Evolutionary conservation across 1,140 invertebrate species (phyloP).

Genomic region (Zaprionus capensis): DNA sequence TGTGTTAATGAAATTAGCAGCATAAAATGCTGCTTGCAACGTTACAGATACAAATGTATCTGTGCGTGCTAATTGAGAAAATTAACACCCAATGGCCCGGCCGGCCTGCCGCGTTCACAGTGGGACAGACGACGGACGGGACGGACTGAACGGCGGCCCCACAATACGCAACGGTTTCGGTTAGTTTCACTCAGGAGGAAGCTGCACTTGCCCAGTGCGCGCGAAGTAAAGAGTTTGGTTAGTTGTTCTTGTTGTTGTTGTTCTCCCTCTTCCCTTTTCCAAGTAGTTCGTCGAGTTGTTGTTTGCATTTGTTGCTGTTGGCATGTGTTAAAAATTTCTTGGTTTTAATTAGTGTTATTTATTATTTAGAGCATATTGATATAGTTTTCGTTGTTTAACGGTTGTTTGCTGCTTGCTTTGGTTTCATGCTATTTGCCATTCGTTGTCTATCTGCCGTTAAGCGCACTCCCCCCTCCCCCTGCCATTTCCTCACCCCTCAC

Average conservation of each 20-base stretch:
- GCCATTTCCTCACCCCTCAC: background rate
- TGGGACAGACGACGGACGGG: background rate
- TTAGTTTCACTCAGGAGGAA: constrained; percentile 71
- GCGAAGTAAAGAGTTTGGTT: constrained; percentile 10
- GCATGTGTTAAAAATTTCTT: constrained; percentile 82
- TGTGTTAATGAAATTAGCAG: constrained; percentile 84
- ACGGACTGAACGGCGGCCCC: constrained; percentile 22
- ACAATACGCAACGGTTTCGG: constrained; percentile 68
- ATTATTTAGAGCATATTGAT: constrained; percentile 84
- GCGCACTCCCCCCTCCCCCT: constrained; percentile 6
- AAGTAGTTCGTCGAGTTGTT: constrained; percentile 28
- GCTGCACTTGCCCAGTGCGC: constrained; percentile 33
- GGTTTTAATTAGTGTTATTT: constrained; percentile 84
- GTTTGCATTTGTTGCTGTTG: constrained; percentile 31
- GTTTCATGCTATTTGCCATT: constrained; percentile 55
- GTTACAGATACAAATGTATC: constrained; percentile 80
- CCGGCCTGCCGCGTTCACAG: constrained; percentile 2
- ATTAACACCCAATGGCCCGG: constrained; percentile 74
- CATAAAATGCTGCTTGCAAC: constrained; percentile 75
- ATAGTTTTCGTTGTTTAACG: constrained; percentile 83
- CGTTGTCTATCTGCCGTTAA: constrained; percentile 54
- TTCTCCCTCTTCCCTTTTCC: constrained; percentile 51
- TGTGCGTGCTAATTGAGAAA: constrained; percentile 79
- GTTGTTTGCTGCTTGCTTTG: constrained; percentile 65
- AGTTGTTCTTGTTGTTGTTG: constrained; percentile 13